phyloP scores from a whole-genome alignment of 2,113 vertebrate genomes.

The Rhynchomys soricoides region DNA sequence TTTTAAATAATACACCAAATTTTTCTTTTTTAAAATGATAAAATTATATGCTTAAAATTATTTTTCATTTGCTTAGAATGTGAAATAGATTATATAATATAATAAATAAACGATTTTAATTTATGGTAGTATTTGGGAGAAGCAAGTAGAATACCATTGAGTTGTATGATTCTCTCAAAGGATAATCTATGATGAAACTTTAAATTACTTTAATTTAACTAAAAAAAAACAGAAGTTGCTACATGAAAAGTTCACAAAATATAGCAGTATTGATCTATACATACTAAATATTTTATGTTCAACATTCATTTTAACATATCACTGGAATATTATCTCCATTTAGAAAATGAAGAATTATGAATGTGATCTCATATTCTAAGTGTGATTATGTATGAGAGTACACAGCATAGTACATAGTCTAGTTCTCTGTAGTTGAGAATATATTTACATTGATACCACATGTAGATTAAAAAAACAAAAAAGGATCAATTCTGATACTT shows the following conservation, averaged over 20 bases:
- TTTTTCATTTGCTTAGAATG: not conserved
- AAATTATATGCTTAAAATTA: not conserved
- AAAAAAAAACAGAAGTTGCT: not conserved
- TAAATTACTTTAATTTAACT: not conserved
- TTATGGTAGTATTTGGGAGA: not conserved
- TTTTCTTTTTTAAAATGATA: not conserved
- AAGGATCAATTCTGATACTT: not conserved
- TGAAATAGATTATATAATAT: not conserved
- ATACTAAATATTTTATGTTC: not conserved
- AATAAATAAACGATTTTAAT: not conserved
- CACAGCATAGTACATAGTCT: not conserved
- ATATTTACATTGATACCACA: not conserved
- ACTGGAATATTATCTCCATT: not conserved
- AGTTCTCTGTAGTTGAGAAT: not conserved
- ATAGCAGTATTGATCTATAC: not conserved
- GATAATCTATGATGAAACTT: not conserved
- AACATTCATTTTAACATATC: not conserved
- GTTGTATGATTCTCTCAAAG: too few species aligned
- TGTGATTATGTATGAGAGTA: not conserved
- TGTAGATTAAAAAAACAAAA: not conserved
- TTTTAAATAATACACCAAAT: not conserved
- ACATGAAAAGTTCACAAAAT: not conserved
- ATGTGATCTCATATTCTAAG: not conserved
- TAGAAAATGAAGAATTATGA: not conserved
- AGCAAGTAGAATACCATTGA: not conserved